Percentiles rank a stretch among this genome's conserved stretches.
Evolutionary conservation across 1,140 invertebrate genomes (phyloP).

Genomic region (Drosophila repletoides): DNA sequence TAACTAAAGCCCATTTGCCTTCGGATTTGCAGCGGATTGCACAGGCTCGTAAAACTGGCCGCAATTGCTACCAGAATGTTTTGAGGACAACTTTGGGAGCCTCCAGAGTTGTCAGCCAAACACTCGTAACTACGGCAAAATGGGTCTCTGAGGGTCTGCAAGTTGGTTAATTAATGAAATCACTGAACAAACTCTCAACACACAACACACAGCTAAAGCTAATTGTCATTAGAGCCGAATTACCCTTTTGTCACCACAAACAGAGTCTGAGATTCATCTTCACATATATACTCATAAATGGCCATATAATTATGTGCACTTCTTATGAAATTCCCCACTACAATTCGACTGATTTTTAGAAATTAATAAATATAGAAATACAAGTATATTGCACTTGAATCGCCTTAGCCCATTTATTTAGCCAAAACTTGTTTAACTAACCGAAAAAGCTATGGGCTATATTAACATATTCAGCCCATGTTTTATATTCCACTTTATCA

Average conservation of each 20-base stretch:
- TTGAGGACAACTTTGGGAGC: neutral
- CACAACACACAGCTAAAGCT: conserved; percentile 36
- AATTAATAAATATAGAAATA: too few species aligned
- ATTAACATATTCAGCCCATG: too few species aligned
- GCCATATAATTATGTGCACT: too few species aligned
- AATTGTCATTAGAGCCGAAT: conserved; percentile 20
- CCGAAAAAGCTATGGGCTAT: too few species aligned
- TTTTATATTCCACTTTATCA: too few species aligned
- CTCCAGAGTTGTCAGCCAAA: neutral
- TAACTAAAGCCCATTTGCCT: conserved; percentile 31
- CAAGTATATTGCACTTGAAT: too few species aligned
- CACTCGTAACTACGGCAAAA: conserved; percentile 23
- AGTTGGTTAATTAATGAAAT: conserved; percentile 35
- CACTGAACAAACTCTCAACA: conserved; percentile 28
- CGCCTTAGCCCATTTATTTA: too few species aligned
- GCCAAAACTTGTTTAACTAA: too few species aligned
- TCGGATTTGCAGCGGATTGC: conserved; percentile 19
- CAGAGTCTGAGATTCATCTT: neutral
- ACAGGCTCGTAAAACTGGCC: conserved; percentile 12
- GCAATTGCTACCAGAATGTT: conserved; percentile 20
- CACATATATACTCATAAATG: too few species aligned
- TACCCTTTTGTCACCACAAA: conserved; percentile 27
- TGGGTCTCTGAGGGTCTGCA: conserved; percentile 20
- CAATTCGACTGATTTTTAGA: too few species aligned
- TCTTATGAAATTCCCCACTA: too few species aligned